phyloP scores from a whole-genome alignment of 1,140 invertebrate species.

The Gonatopus flavifemur region DNA sequence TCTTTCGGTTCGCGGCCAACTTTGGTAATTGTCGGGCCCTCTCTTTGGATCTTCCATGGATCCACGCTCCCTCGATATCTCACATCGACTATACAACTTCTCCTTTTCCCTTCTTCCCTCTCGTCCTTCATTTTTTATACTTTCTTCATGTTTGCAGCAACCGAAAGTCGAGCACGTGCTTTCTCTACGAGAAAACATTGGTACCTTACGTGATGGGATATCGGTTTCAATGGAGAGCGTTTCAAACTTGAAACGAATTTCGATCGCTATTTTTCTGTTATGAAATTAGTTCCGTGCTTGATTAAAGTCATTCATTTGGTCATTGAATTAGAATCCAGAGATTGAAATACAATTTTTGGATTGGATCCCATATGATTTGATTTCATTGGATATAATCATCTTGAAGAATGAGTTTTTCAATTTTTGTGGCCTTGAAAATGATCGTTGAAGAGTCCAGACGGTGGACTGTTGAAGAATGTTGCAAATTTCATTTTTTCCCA shows the following conservation, averaged over 20 bases:
- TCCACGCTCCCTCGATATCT: constrained; percentile 19
- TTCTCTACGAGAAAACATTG: constrained; percentile 7
- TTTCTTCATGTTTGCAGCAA: constrained; percentile 4
- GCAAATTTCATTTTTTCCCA: too few relatives aligned
- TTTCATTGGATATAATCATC: too few relatives aligned
- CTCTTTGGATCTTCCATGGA: constrained; percentile 24
- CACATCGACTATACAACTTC: constrained; percentile 22
- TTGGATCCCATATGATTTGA: too few relatives aligned
- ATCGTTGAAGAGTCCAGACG: too few relatives aligned
- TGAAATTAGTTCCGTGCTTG: too few relatives aligned
- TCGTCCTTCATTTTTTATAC: background rate
- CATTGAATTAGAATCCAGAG: too few relatives aligned
- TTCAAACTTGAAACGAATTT: background rate
- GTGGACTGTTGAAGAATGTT: too few relatives aligned
- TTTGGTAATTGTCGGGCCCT: constrained; percentile 25
- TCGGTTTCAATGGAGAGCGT: background rate
- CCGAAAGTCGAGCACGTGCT: constrained; percentile 25
- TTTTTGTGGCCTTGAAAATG: too few relatives aligned
- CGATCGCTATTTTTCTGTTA: too few relatives aligned
- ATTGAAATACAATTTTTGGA: too few relatives aligned
- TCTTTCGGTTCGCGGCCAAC: background rate
- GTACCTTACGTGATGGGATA: background rate
- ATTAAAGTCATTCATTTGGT: too few relatives aligned
- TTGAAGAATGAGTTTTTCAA: too few relatives aligned
- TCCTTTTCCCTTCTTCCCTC: constrained; percentile 6